These are phyloP conservation scores for Morpho achilles DNA, from an alignment of 2,888 invertebrate species.

Conservation along the genomic window DNA sequence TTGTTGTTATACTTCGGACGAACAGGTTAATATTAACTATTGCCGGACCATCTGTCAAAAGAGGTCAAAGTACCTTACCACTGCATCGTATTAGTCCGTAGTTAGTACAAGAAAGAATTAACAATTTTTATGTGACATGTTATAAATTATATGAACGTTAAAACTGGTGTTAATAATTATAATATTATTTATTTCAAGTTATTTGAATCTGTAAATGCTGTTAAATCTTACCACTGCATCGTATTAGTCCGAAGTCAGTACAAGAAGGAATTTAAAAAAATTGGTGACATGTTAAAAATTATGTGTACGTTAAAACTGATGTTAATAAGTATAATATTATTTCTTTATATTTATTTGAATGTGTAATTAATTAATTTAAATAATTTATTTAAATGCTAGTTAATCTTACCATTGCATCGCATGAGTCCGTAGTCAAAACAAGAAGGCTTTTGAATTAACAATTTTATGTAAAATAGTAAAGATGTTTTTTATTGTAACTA, in stretches of 20 bases:
- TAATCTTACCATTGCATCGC: conserved; percentile 23
- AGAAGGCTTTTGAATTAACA: neutral
- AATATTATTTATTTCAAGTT: too few relatives aligned
- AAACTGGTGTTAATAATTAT: too few relatives aligned
- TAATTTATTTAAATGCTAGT: too few relatives aligned
- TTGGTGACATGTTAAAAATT: neutral
- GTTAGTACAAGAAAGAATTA: neutral
- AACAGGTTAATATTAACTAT: conserved; percentile 98
- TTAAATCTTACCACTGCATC: conserved; percentile 22
- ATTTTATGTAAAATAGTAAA: neutral
- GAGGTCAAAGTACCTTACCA: conserved; percentile 31
- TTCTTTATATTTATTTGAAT: too few relatives aligned
- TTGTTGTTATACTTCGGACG: conserved; percentile 98
- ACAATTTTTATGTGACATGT: neutral
- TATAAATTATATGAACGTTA: neutral
- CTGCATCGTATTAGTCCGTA: conserved; percentile 5
- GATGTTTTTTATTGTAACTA: too few relatives aligned
- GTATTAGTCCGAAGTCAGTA: neutral
- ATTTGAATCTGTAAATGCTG: too few relatives aligned
- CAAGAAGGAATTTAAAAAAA: neutral
- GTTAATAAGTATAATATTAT: too few relatives aligned
- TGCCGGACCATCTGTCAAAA: conserved; percentile 93
- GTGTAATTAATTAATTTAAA: too few relatives aligned
- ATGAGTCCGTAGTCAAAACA: neutral
- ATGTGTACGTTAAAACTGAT: too few relatives aligned